Evolutionary conservation across 2,888 invertebrate genomes (phyloP).

Genomic region (Adineta ricciae): DNA sequence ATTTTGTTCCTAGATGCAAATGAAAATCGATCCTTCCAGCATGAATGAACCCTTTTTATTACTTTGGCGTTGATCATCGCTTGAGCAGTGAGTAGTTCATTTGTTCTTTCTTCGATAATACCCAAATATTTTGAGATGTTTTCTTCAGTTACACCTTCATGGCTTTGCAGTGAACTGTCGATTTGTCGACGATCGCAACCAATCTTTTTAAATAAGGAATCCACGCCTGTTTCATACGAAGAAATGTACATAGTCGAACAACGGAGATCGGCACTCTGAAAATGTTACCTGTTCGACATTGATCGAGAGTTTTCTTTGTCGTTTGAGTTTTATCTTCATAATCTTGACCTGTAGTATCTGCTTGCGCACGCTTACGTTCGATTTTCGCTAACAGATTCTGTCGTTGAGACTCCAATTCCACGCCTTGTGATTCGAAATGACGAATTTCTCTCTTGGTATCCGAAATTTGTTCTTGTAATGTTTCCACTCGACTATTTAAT

Average conservation of each 20-base stretch:
- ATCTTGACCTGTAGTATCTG: constrained; percentile 42
- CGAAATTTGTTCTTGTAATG: constrained; percentile 44
- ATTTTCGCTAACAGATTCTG: constrained; percentile 44
- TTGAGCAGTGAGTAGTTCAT: constrained; percentile 56
- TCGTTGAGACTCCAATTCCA: constrained; percentile 45
- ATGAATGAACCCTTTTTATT: background rate
- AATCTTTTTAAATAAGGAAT: constrained; percentile 57
- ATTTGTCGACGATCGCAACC: constrained; percentile 60
- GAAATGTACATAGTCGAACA: background rate
- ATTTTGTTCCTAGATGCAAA: constrained; percentile 16
- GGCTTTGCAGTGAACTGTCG: constrained; percentile 51
- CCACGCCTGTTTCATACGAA: constrained; percentile 48
- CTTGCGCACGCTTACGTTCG: constrained; percentile 42
- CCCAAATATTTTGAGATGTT: constrained; percentile 73
- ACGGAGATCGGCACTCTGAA: background rate
- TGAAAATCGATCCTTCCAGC: background rate
- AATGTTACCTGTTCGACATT: constrained; percentile 49
- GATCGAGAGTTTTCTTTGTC: constrained; percentile 49
- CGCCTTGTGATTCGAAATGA: constrained; percentile 38
- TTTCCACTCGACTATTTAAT: constrained; percentile 58
- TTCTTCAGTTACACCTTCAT: constrained; percentile 61
- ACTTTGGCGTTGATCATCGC: constrained; percentile 38
- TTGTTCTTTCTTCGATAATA: constrained; percentile 67
- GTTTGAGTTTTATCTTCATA: constrained; percentile 45
- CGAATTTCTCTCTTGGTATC: constrained; percentile 38